These are phyloP conservation scores for Nothocercus nigrocapillus DNA, from an alignment of 2,113 vertebrate species.

Conservation along the genomic window DNA sequence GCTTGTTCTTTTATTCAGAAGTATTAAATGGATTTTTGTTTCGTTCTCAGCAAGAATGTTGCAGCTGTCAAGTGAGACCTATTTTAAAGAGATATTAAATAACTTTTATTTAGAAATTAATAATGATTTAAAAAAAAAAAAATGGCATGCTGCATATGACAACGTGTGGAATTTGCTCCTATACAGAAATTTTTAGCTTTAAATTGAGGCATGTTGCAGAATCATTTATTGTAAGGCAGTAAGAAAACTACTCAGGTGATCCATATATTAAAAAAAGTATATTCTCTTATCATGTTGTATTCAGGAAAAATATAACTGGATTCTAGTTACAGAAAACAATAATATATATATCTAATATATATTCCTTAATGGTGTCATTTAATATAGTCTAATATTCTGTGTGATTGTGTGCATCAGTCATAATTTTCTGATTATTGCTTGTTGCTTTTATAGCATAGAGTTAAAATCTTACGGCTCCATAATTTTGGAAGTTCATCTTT, in stretches of 20 bases:
- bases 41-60: neutral
- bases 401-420: neutral
- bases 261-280: neutral
- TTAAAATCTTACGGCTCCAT: neutral
- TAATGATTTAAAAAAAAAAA: too few species aligned
- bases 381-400: neutral
- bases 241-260: neutral
- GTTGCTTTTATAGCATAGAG: neutral
- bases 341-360: neutral
- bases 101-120: too few species aligned
- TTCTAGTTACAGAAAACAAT: neutral
- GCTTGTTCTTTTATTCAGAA: neutral
- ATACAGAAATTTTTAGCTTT: neutral
- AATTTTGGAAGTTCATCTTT: neutral
- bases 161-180: neutral
- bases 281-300: neutral
- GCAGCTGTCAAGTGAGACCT: neutral
- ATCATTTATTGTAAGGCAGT: neutral
- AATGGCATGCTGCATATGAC: neutral
- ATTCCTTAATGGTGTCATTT: neutral
- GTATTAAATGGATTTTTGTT: neutral
- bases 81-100: neutral
- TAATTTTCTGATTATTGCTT: neutral
- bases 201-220: neutral
- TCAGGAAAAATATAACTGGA: neutral